These are phyloP conservation scores for Plutella xylostella DNA, from an alignment of 2,888 invertebrate species.

Conservation along the genomic window DNA sequence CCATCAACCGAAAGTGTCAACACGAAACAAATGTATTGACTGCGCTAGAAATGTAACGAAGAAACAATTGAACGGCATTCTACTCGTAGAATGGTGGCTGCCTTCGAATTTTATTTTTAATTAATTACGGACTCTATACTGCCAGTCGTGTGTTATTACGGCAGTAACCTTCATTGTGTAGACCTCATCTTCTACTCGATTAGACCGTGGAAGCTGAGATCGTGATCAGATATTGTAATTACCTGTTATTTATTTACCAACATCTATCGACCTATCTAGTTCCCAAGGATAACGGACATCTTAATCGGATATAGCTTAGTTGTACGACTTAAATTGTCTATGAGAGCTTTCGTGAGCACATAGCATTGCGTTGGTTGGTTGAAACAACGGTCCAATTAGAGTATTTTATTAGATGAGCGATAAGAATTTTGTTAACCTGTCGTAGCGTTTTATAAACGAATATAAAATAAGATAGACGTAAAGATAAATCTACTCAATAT, in stretches of 20 bases:
- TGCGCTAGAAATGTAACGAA: not conserved
- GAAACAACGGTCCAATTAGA: no score
- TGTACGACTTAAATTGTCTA: not conserved
- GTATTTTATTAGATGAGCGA: no score
- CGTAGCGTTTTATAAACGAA: no score
- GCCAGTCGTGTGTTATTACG: slow-evolving; percentile 40
- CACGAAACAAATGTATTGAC: not conserved
- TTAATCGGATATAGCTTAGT: slow-evolving; percentile 6
- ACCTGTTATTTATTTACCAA: slow-evolving; percentile 57
- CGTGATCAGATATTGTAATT: slow-evolving; percentile 66
- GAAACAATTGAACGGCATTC: not conserved
- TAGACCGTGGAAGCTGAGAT: slow-evolving; percentile 47
- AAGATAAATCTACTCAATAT: no score
- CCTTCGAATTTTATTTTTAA: not conserved
- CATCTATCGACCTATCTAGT: slow-evolving; percentile 36
- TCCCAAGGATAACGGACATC: slow-evolving; percentile 8
- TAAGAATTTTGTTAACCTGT: no score
- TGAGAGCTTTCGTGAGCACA: not conserved
- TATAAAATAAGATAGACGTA: no score
- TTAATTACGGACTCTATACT: slow-evolving; percentile 7
- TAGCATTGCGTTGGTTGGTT: no score
- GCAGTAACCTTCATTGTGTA: slow-evolving; percentile 40
- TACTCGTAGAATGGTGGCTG: not conserved
- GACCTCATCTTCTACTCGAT: slow-evolving; percentile 53
- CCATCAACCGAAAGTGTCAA: no score